Evolutionary conservation across 2,888 invertebrate species (phyloP), one percentile per base, ranked within the genome.

Genomic region (Calephelis perditalis): DNA sequence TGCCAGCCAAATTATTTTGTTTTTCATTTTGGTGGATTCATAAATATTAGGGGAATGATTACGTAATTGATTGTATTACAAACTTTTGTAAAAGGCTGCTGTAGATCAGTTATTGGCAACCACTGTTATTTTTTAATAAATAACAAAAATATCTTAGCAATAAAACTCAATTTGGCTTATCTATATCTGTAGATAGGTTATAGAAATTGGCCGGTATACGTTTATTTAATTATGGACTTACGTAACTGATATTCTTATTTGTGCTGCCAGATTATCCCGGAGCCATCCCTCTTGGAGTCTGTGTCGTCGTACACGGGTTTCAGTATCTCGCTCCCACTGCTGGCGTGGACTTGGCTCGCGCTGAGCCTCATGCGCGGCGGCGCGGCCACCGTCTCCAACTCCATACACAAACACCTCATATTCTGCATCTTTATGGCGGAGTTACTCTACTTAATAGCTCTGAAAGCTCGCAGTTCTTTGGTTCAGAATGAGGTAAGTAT

Each of bases 371-470:
- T 98, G 70, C 92, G 97, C 7, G 97, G 97, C 1, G 95, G 95
- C 12, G 88, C 93, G 0, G 94, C 95, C 62, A 97, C 97, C 0
- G 98, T 98, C 72, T 97, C 97, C 56, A 98, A 98, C 82, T 96
- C 96, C 26, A 98, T 98, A 67, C 96, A 98, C 76, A 97, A 97
- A 76, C 98, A 99, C 79, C 92, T 98, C 8, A 95, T 98, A n/a
- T 92, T 98, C 65, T 96, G 96, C 74, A 95, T 98, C 35, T 95
- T 99, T 75, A 91, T 96, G 71, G 96, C 96, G 0, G 96, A 98
- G 77, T 79, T 97, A 37, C 84, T 98, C 40, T 98, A 97, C 79
- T 92, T 98, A 58, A 91, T 97, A 11, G 97, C 98, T 0, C 91
- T 98, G 75, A 97, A 98, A 82, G 95, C 95, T 3, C 92, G 97